Conservation (phyloP, 2,113 vertebrate genomes). For the Ahaetulla prasina region DNA sequence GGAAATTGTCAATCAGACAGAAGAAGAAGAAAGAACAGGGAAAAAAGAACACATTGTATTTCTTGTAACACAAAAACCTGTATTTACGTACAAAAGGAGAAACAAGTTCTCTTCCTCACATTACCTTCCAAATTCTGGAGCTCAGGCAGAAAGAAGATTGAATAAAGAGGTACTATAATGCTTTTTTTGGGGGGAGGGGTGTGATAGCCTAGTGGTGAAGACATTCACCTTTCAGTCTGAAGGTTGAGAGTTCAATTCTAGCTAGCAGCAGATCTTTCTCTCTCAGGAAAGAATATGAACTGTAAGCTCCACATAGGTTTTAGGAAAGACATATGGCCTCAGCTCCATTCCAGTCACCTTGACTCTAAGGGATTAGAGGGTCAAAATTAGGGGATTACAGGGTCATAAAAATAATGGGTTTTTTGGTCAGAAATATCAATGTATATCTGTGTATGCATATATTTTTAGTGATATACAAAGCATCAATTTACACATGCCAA, state of each 20-base stretch:
- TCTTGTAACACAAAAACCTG: conserved; percentile 65
- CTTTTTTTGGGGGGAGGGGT: background rate
- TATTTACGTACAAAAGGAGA: conserved; percentile 57
- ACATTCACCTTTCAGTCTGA: background rate
- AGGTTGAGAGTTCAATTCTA: background rate
- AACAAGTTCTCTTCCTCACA: conserved; percentile 44
- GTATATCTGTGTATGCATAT: background rate
- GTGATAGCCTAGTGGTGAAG: background rate
- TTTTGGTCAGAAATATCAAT: background rate
- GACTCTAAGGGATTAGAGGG: background rate
- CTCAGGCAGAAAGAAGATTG: conserved; percentile 26
- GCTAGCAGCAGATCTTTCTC: background rate
- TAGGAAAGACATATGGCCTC: background rate
- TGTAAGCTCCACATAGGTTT: background rate
- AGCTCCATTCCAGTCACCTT: background rate
- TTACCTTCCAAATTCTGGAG: conserved; percentile 32
- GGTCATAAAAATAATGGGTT: background rate
- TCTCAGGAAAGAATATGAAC: background rate
- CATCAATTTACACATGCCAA: background rate
- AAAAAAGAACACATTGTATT: conserved; percentile 77
- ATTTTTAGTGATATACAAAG: background rate
- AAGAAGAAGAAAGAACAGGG: conserved; percentile 71
- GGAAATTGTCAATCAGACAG: conserved; percentile 72
- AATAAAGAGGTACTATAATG: conserved; percentile 65
- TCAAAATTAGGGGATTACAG: too few relatives aligned